Evolutionary conservation across 2,797 vertebrate species (phyloP), one percentile per base, ranked within the genome.

Genomic region (Enteromius mattozi): DNA sequence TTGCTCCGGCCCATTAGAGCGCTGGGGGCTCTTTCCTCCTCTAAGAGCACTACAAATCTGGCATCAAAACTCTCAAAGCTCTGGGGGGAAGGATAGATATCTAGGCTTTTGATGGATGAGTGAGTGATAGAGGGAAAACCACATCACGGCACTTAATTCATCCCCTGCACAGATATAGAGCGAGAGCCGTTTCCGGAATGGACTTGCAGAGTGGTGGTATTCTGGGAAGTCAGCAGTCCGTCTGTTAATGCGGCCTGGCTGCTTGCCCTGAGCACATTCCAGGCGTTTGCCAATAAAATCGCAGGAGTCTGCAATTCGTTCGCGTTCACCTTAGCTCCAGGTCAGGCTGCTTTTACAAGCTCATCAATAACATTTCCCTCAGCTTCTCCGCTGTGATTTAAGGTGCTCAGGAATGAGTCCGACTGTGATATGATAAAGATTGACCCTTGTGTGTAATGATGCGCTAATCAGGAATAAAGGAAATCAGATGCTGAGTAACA

Each of bases 231-330:
- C 83, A 81, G 85, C 66, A 81, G 78, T 79, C 71, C 80, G 54
- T 81, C 80, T 75, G 79, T 85, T 85, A 85, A 84, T 61, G 70
- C 80, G 78, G 66, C 47, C 63, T 89, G 86, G 88, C 85, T 56
- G 17, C 63, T 33, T 79, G 78, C 86, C 84, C 83, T 51, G 71
- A 54, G 80, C 63, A 79, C 85, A 82, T 89, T 77, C 72, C 84
- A 37, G 49, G 72, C 65, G 59, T 85, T 87, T 87, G 87, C 86
- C 86, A 88, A 91, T 82, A 85, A 84, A 83, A 80, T 69, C 75
- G 66, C 77, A 83, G 49, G 85, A 80, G 63, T 87, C 70, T 61
- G 78, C 82, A 54, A 69, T 51, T 85, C 56, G 56, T 75, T 85
- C 77, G 63, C 80, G n/a, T 70, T 88, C 47, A 76, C 68, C 82